Evolutionary conservation across 2,113 vertebrate genomes (phyloP).

Genomic region (Hystrix brachyura): DNA sequence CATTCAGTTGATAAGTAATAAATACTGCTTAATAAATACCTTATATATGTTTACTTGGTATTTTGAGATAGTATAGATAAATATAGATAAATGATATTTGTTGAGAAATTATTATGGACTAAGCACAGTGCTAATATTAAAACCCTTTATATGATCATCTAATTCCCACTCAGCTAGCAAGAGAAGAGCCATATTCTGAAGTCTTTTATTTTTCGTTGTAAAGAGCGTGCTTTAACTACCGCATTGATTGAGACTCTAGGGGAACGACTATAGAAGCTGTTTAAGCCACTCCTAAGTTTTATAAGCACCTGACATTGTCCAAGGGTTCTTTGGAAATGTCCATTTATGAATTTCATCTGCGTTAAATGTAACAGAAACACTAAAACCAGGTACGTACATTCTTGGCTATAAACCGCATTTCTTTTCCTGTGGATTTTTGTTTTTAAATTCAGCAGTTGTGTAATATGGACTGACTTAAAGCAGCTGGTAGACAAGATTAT

Average conservation of each 20-base stretch:
- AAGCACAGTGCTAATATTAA: not conserved
- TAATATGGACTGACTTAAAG: slow-evolving; percentile 63
- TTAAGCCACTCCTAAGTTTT: not conserved
- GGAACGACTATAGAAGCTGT: not conserved
- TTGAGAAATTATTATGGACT: not conserved
- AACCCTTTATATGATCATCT: not conserved
- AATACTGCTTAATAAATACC: not conserved
- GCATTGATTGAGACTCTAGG: not conserved
- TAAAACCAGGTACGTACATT: not conserved
- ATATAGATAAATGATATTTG: not conserved
- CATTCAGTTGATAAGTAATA: not conserved
- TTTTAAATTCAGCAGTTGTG: not conserved
- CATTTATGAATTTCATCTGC: not conserved
- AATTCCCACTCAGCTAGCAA: not conserved
- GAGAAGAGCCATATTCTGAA: not conserved
- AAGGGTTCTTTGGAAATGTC: not conserved
- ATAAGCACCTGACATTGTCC: not conserved
- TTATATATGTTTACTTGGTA: not conserved
- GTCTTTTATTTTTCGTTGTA: not conserved
- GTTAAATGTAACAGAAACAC: not conserved
- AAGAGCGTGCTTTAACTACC: not conserved
- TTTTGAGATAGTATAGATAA: not conserved
- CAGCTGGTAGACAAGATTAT: not conserved
- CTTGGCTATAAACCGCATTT: not conserved
- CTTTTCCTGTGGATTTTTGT: not conserved